A percentile compares a stretch with the other conserved stretches of the same genome.
These are phyloP conservation scores for Epirrhoe tristata DNA, from an alignment of 2,888 invertebrate species.

Conservation along the genomic window DNA sequence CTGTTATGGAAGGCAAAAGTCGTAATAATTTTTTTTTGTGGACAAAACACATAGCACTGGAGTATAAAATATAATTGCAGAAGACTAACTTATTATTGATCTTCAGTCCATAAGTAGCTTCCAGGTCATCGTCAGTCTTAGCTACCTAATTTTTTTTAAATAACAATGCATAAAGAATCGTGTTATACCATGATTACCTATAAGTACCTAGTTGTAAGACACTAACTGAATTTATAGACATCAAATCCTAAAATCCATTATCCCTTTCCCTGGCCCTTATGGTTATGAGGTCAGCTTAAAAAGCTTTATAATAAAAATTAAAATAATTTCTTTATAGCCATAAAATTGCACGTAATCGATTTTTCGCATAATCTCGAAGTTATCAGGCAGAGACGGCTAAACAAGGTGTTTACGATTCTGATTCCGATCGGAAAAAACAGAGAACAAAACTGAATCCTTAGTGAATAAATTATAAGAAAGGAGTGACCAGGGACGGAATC, in stretches of 20 bases:
- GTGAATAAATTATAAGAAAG: constrained; percentile 82
- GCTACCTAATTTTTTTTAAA: too few relatives aligned
- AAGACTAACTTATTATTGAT: too few relatives aligned
- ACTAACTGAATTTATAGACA: too few relatives aligned
- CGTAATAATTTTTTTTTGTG: too few relatives aligned
- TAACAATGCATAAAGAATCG: too few relatives aligned
- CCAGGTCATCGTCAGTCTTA: too few relatives aligned
- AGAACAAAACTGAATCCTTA: constrained; percentile 71
- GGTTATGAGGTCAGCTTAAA: not conserved
- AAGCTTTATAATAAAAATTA: constrained; percentile 21
- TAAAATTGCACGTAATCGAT: constrained; percentile 43
- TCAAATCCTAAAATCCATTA: not conserved
- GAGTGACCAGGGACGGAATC: constrained; percentile 10
- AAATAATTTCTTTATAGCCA: constrained; percentile 34
- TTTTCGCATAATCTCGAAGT: constrained; percentile 59
- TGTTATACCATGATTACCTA: too few relatives aligned
- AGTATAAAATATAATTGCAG: too few relatives aligned
- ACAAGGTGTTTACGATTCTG: constrained; percentile 84
- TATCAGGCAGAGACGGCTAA: constrained; percentile 70
- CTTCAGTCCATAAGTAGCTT: too few relatives aligned
- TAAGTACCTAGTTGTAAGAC: too few relatives aligned
- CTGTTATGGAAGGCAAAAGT: not conserved
- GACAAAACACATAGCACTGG: too few relatives aligned
- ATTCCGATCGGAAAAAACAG: constrained; percentile 76
- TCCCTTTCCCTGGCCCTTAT: not conserved